phyloP scores from a whole-genome alignment of 1,140 invertebrate species.

The Drosophila malerkotliana region DNA sequence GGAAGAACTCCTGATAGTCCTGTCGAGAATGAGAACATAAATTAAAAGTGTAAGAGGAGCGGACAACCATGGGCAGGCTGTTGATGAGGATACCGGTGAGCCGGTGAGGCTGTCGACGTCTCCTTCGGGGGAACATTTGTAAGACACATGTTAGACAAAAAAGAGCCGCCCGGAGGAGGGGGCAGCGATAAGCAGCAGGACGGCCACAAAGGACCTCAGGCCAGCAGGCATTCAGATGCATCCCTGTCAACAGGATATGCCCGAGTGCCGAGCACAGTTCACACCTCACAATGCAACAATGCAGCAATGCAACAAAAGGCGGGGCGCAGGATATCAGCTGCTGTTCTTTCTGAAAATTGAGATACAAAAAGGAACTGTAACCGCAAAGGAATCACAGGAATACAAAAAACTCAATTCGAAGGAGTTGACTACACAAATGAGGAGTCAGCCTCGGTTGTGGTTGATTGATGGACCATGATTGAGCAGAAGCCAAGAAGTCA shows the following conservation, averaged over 20 bases:
- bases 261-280: slow-evolving; percentile 71
- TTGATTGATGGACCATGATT: slow-evolving; percentile 71
- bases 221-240: slow-evolving; percentile 55
- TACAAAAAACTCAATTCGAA: slow-evolving; percentile 33
- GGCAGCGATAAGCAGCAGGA: slow-evolving; percentile 36
- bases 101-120: slow-evolving; percentile 23
- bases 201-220: slow-evolving; percentile 46
- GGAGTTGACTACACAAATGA: slow-evolving; percentile 74
- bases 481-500: slow-evolving; percentile 72
- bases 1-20: slow-evolving; percentile 32
- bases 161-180: slow-evolving; percentile 18
- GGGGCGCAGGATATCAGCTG: slow-evolving; percentile 70
- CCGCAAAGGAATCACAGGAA: slow-evolving; percentile 57
- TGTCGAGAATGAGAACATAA: slow-evolving; percentile 42
- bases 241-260: slow-evolving; percentile 78
- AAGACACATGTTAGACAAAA: slow-evolving; percentile 70
- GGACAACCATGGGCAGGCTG: slow-evolving; percentile 21
- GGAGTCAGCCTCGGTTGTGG: slow-evolving; percentile 46
- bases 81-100: slow-evolving; percentile 36
- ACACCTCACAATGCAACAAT: slow-evolving; percentile 76
- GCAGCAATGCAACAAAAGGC: slow-evolving; percentile 60
- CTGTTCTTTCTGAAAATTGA: slow-evolving; percentile 53
- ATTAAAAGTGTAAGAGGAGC: slow-evolving; percentile 47
- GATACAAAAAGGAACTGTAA: slow-evolving; percentile 46
- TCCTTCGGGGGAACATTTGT: slow-evolving; percentile 62